Evolutionary conservation across 2,797 vertebrate species (phyloP).

Genomic region (Danio choprae): DNA sequence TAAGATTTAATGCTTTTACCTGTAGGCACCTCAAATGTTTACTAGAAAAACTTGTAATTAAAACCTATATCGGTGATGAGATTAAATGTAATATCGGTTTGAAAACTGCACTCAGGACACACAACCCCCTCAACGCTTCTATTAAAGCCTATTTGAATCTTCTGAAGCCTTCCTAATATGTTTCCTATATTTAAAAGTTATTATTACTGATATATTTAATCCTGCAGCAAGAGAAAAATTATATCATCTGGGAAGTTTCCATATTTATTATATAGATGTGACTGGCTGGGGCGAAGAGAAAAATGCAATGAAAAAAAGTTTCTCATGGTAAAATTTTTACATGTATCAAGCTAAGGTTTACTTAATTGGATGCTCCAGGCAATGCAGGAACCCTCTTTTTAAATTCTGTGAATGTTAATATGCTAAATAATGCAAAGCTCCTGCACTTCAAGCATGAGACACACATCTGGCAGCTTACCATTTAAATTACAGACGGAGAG

Average conservation of each 20-base stretch:
- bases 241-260: slow-evolving; percentile 91
- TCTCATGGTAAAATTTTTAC: slow-evolving; percentile 97
- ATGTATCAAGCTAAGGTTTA: slow-evolving; percentile 99
- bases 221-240: slow-evolving; percentile 90
- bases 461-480: slow-evolving; percentile 99
- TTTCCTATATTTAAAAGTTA: slow-evolving; percentile 93
- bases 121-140: slow-evolving; percentile 57
- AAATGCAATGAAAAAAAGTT: slow-evolving; percentile 78
- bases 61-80: slow-evolving; percentile 72
- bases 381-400: slow-evolving; percentile 97
- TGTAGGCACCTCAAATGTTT: slow-evolving; percentile 73
- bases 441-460: slow-evolving; percentile 99
- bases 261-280: slow-evolving; percentile 98
- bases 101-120: slow-evolving; percentile 62
- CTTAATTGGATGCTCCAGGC: slow-evolving; percentile 99
- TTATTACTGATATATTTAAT: slow-evolving; percentile 98
- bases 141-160: slow-evolving; percentile 80
- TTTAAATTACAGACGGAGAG: slow-evolving; percentile 94
- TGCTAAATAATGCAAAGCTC: slow-evolving; percentile 99
- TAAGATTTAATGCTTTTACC: slow-evolving; percentile 65
- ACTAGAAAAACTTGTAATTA: slow-evolving; percentile 70
- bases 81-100: slow-evolving; percentile 74
- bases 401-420: slow-evolving; percentile 99
- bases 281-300: slow-evolving; percentile 74
- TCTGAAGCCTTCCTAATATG: slow-evolving; percentile 87